These are phyloP conservation scores for Corythoichthys haematopterus DNA, from an alignment of 2,113 vertebrate genomes.

Conservation along the genomic window DNA sequence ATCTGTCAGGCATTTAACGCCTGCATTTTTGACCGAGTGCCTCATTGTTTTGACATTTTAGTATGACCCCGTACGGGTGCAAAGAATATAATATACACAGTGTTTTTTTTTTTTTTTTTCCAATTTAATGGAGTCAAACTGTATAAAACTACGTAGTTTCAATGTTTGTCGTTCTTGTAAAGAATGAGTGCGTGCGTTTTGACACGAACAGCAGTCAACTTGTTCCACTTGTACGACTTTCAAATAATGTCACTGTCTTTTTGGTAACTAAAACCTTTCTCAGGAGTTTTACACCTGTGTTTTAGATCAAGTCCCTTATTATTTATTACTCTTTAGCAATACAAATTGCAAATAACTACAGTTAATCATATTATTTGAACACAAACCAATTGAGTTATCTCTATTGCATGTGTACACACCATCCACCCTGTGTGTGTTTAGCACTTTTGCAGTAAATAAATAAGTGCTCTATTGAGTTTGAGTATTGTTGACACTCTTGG, in stretches of 20 bases:
- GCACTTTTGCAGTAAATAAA: slow-evolving; percentile 66
- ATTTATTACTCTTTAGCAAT: background rate
- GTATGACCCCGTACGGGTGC: background rate
- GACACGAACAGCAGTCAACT: background rate
- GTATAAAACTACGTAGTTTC: too few species aligned
- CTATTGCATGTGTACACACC: background rate
- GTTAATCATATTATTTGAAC: background rate
- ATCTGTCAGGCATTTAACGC: too few species aligned
- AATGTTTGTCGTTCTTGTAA: too few species aligned
- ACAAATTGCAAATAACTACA: background rate
- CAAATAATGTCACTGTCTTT: background rate
- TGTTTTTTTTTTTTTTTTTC: too few species aligned
- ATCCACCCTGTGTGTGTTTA: slow-evolving; percentile 44
- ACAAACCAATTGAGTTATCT: background rate
- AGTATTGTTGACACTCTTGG: slow-evolving; percentile 62
- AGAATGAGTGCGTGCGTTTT: background rate
- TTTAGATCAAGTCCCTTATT: background rate
- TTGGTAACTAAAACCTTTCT: background rate
- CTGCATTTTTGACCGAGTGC: background rate
- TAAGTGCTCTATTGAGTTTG: slow-evolving; percentile 61
- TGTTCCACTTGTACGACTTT: background rate
- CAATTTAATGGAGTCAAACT: too few species aligned
- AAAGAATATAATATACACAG: background rate
- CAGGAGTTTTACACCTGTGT: background rate
- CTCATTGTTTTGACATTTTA: background rate